Conservation (phyloP, 2,888 invertebrate genomes). For the Anoplius nigerrimus region DNA sequence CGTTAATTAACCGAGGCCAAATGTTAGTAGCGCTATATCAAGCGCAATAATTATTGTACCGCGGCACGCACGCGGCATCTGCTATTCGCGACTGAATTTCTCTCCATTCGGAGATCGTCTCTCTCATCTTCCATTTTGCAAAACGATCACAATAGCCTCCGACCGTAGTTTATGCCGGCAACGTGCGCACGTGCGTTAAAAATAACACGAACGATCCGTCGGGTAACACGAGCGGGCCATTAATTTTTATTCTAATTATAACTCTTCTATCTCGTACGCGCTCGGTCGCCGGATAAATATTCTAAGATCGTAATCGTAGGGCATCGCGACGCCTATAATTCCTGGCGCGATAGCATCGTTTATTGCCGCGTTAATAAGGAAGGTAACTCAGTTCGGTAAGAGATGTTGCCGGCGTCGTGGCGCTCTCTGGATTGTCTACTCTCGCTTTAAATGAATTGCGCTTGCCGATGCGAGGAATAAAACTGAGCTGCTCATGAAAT, state of each 20-base stretch:
- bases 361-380: conserved; percentile 44
- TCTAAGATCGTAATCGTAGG: conserved; percentile 4
- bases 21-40: conserved; percentile 24
- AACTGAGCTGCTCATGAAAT: no score
- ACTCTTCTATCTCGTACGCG: neutral
- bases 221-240: conserved; percentile 7
- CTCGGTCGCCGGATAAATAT: conserved; percentile 30
- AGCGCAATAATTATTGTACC: neutral
- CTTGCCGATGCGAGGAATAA: no score
- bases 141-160: conserved; percentile 8
- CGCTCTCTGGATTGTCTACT: no score
- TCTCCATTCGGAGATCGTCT: neutral
- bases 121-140: conserved; percentile 15
- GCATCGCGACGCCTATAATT: neutral
- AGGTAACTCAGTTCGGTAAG: no score
- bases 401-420: no score
- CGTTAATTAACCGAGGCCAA: conserved; percentile 25
- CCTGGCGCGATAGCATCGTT: conserved; percentile 40
- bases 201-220: no score
- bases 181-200: no score
- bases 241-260: conserved; percentile 18
- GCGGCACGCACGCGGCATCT: conserved; percentile 2
- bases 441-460: no score
- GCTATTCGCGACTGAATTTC: conserved; percentile 12
- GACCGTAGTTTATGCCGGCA: no score